Percentiles rank a stretch among this genome's conserved stretches.
Conservation (phyloP, 1,140 invertebrate species). For the Drosophila bocqueti region DNA sequence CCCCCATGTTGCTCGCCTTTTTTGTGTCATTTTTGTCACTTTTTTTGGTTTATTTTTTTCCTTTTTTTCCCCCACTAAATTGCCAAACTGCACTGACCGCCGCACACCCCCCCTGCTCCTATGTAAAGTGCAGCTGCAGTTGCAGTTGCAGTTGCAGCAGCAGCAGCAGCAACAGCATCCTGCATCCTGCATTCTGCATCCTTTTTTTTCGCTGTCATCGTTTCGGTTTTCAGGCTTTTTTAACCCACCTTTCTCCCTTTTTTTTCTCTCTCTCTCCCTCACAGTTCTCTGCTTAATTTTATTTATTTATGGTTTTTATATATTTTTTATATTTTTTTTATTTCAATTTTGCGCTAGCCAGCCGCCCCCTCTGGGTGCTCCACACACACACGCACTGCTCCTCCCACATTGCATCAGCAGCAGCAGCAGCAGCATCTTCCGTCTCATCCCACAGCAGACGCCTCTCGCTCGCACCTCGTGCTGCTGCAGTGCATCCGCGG, state of each 20-base stretch:
- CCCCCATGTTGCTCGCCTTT: conserved; percentile 29
- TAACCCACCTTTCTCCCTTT: conserved; percentile 3
- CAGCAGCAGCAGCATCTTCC: conserved; percentile 33
- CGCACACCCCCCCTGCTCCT: conserved; percentile 15
- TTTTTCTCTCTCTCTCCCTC: conserved; percentile 30
- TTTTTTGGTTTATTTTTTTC: conserved; percentile 34
- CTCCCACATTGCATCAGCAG: conserved; percentile 26
- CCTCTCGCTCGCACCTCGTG: conserved; percentile 50
- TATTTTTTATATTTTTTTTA: conserved; percentile 51
- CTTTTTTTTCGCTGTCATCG: conserved; percentile 52
- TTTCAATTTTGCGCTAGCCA: conserved; percentile 31
- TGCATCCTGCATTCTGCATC: conserved; percentile 27
- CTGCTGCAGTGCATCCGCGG: not conserved
- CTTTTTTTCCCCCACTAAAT: conserved; percentile 55
- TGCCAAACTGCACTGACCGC: conserved; percentile 69
- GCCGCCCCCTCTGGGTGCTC: conserved; percentile 10
- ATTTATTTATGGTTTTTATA: conserved; percentile 77
- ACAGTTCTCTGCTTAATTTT: conserved; percentile 73
- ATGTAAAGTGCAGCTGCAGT: conserved; percentile 68
- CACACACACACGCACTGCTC: conserved; percentile 27
- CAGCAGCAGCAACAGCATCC: conserved; percentile 28
- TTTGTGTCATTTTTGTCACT: conserved; percentile 41
- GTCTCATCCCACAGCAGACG: conserved; percentile 47
- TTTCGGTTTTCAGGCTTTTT: conserved; percentile 40
- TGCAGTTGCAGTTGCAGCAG: conserved; percentile 27